These are phyloP conservation scores for Cyclura pinguis DNA, from an alignment of 2,797 vertebrate genomes.

Conservation along the genomic window DNA sequence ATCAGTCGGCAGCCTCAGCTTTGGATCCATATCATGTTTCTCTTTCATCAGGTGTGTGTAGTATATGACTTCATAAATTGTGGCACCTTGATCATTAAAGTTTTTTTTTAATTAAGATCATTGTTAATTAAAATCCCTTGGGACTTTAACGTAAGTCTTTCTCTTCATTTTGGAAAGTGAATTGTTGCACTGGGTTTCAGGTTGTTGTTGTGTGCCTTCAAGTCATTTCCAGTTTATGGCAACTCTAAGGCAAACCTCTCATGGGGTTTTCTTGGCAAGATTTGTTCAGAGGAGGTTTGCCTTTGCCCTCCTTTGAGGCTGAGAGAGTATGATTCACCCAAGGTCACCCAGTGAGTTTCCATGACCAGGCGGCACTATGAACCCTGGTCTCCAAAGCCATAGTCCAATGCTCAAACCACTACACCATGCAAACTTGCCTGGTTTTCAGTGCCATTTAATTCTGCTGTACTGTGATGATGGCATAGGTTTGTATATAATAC, in stretches of 20 bases:
- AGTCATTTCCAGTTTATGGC: too few relatives aligned
- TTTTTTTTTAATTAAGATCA: rapidly evolving
- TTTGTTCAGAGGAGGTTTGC: too few relatives aligned
- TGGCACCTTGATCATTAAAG: background rate
- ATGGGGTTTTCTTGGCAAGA: too few relatives aligned
- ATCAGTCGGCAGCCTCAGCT: slow-evolving; percentile 89
- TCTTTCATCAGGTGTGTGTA: slow-evolving; percentile 89
- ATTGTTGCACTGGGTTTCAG: background rate
- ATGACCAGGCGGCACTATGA: too few relatives aligned
- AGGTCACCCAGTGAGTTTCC: too few relatives aligned
- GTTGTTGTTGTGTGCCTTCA: too few relatives aligned
- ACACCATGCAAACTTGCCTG: too few relatives aligned
- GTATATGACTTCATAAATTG: background rate
- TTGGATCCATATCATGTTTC: slow-evolving; percentile 97
- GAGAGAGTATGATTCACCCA: too few relatives aligned
- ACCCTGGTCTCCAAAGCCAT: too few relatives aligned
- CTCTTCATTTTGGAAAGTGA: background rate
- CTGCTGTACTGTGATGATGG: rapidly evolving
- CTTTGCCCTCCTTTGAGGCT: too few relatives aligned
- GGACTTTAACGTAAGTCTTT: background rate
- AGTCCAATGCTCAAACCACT: too few relatives aligned
- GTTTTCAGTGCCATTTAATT: rapidly evolving
- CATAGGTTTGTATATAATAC: rapidly evolving
- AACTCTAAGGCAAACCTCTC: too few relatives aligned
- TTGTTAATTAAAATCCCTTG: background rate